Conservation (phyloP, 2,888 invertebrate genomes). For the Mechanitis mazaeus region DNA sequence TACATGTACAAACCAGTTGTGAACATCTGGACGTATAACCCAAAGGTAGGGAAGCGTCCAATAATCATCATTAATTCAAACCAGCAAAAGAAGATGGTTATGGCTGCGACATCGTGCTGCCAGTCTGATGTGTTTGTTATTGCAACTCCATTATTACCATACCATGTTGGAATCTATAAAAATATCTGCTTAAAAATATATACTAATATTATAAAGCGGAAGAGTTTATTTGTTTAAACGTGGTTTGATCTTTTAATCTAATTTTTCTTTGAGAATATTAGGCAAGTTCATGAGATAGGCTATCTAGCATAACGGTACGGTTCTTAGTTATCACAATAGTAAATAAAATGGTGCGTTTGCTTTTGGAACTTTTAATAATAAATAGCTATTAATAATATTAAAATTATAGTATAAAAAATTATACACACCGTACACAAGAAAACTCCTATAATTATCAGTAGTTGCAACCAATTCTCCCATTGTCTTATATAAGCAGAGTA, state of each 20-base stretch:
- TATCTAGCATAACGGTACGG: no score
- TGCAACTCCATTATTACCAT: constrained; percentile 47
- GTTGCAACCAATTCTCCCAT: constrained; percentile 92
- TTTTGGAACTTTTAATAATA: no score
- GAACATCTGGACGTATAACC: constrained; percentile 92
- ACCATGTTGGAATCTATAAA: constrained; percentile 62
- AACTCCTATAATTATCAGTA: constrained; percentile 84
- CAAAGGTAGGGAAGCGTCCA: constrained; percentile 90
- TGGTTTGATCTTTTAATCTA: no score
- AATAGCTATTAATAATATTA: no score
- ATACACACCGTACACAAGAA: constrained; percentile 79
- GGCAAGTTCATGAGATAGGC: no score
- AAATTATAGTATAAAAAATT: not conserved
- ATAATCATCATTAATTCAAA: constrained; percentile 90
- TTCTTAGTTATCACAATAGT: no score
- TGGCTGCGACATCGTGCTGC: constrained; percentile 88
- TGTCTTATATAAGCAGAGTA: constrained; percentile 83
- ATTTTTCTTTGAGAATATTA: no score
- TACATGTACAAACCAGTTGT: constrained; percentile 75
- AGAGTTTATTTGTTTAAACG: no score
- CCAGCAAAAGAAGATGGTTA: constrained; percentile 88
- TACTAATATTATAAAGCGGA: no score
- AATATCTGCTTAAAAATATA: not conserved
- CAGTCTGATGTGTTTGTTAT: constrained; percentile 72
- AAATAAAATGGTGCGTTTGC: no score